Percentiles rank a stretch among this genome's conserved stretches.
phyloP scores from a whole-genome alignment of 2,113 vertebrate genomes.

The Phyllostomus discolor region DNA sequence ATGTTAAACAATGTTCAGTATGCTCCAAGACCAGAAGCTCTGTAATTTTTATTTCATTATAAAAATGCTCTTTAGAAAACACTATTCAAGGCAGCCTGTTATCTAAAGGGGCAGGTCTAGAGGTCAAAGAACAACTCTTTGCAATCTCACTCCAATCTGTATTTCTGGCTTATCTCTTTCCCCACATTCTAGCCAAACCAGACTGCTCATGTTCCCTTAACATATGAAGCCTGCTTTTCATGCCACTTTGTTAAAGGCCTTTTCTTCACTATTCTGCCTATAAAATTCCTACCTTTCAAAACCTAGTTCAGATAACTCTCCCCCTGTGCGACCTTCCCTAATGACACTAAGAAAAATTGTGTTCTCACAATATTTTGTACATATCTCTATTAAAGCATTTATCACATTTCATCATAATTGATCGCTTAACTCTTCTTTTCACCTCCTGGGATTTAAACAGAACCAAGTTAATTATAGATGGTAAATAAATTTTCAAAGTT shows the following conservation, averaged over 20 bases:
- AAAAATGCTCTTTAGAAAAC: background rate
- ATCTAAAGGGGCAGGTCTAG: background rate
- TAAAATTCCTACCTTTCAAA: slow-evolving; percentile 22
- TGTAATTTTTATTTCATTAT: background rate
- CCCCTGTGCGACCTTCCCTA: background rate
- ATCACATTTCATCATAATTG: background rate
- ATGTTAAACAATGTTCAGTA: background rate
- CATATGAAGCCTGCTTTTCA: background rate
- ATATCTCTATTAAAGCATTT: background rate
- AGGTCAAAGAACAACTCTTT: slow-evolving; percentile 10
- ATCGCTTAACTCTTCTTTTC: background rate
- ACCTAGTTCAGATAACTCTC: background rate
- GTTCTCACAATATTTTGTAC: background rate
- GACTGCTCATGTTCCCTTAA: background rate
- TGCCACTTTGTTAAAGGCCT: background rate
- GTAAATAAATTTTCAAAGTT: background rate
- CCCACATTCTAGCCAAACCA: background rate
- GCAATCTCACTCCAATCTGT: background rate
- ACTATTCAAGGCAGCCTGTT: background rate
- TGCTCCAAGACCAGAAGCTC: background rate
- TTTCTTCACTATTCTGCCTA: slow-evolving; percentile 1
- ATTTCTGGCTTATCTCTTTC: background rate
- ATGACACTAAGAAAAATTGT: background rate
- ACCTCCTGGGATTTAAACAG: background rate
- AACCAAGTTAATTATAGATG: background rate